Evolutionary conservation across 2,113 vertebrate species (phyloP), one percentile per base, ranked within the genome.

Genomic region (Melanostigma gelatinosum): DNA sequence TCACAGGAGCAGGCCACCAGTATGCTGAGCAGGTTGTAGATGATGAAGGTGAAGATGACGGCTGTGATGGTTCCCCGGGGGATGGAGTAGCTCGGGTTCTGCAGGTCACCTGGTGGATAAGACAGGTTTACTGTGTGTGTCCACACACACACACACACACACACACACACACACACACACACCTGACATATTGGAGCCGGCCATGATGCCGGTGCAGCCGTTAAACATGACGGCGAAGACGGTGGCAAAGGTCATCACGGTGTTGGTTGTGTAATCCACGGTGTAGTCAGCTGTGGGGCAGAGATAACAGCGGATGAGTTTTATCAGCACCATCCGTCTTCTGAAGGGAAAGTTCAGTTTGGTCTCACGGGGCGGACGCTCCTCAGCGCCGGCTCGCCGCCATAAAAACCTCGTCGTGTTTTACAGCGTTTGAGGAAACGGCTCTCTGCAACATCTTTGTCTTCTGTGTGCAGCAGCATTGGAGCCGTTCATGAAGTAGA

Each of bases 201-300:
- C 96, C 96, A 97, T 97, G 92, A 97, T 97, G 66, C 96, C 96
- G 0, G 96, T 97, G 89, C 96, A 97, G 79, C 96, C 96, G 0
- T 97, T 97, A 82, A 97, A 97, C 96, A 97, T 97, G 22, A 97
- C 95, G 0, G 96, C 96, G 0, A 97, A 97, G 10, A 97, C 96
- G 0, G 95, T 95, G 77, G 96, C 94, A 55, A 97, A 96, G 55
- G 91, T 95, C 96, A 97, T 97, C 87, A 92, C 89, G 10, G 32
- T 94, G 11, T 85, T 89, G 0, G 96, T 97, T 8, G 96, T 97
- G 92, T 97, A 97, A 88, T 97, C 96, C 83, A 92, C 44, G 0
- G 67, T 74, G 27, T 97, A 97, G 18, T 84, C 79, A 0, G 95
- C 97, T 98, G 84, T 32, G 67, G 50, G 63, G 8, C 3, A 73